These are phyloP conservation scores for Arothron firmamentum DNA, from an alignment of 2,113 vertebrate species.

Conservation along the genomic window DNA sequence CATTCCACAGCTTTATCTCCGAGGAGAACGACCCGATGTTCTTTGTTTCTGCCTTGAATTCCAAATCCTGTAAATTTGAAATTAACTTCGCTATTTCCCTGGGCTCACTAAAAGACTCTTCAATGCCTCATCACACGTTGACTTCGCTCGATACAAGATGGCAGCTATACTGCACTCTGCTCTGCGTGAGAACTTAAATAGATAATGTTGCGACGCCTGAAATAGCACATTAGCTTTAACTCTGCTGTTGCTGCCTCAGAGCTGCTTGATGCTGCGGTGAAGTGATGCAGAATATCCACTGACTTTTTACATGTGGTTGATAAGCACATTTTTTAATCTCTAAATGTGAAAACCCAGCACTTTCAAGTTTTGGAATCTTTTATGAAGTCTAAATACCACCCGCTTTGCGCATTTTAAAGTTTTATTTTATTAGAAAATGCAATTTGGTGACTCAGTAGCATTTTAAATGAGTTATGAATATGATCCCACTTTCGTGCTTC, in stretches of 20 bases:
- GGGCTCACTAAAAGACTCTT: neutral
- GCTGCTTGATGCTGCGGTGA: neutral
- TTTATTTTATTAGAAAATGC: neutral
- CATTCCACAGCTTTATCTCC: too few relatives aligned
- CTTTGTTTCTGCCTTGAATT: neutral
- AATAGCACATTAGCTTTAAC: slow-evolving; percentile 24
- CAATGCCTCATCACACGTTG: slow-evolving; percentile 15
- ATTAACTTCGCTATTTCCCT: neutral
- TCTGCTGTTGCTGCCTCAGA: slow-evolving; percentile 14
- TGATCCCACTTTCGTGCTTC: neutral
- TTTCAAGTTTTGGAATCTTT: neutral
- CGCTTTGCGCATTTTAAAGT: neutral
- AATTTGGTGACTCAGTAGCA: neutral
- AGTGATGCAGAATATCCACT: slow-evolving; percentile 17
- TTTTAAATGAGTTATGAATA: slow-evolving; percentile 5
- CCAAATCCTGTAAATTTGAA: neutral
- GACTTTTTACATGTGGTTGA: neutral
- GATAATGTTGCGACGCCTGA: slow-evolving; percentile 29
- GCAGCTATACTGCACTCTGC: slow-evolving; percentile 11
- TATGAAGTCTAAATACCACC: neutral
- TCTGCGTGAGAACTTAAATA: slow-evolving; percentile 33
- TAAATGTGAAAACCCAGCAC: too few relatives aligned
- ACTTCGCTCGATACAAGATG: slow-evolving; percentile 15
- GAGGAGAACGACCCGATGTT: too few relatives aligned
- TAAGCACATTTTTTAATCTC: neutral